phyloP scores from a whole-genome alignment of 2,797 vertebrate genomes.

The Synanceia verrucosa region DNA sequence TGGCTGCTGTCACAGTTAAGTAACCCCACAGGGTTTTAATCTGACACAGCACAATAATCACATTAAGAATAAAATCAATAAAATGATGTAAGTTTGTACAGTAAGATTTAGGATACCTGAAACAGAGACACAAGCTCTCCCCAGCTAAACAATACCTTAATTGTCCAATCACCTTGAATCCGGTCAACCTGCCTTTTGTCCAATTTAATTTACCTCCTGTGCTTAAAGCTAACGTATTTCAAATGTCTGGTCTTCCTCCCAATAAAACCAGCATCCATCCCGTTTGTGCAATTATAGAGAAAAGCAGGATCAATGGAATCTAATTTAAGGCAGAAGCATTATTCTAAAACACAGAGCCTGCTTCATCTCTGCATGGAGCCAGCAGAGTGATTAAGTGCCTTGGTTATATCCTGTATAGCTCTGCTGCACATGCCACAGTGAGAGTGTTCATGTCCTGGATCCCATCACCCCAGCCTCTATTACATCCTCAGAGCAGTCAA shows the following conservation, averaged over 20 bases:
- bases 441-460: conserved; percentile 75
- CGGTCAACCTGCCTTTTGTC: conserved; percentile 52
- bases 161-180: conserved; percentile 54
- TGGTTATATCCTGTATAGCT: conserved; percentile 70
- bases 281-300: conserved; percentile 68
- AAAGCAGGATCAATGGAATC: conserved; percentile 76
- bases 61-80: not conserved
- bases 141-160: conserved; percentile 24
- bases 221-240: conserved; percentile 58
- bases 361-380: conserved; percentile 65
- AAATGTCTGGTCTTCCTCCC: conserved; percentile 64
- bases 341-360: conserved; percentile 70
- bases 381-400: conserved; percentile 72
- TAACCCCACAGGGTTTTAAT: not conserved
- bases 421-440: conserved; percentile 69
- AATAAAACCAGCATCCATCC: conserved; percentile 69
- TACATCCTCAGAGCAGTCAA: conserved; percentile 81
- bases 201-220: conserved; percentile 59
- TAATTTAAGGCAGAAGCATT: conserved; percentile 78
- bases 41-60: not conserved
- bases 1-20: not conserved
- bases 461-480: conserved; percentile 77
- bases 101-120: not conserved
- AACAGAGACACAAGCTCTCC: conserved; percentile 4
- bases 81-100: not conserved